Evolutionary conservation across 1,140 invertebrate genomes (phyloP), one percentile per base, ranked within the genome.

Genomic region (Cydia amplana): DNA sequence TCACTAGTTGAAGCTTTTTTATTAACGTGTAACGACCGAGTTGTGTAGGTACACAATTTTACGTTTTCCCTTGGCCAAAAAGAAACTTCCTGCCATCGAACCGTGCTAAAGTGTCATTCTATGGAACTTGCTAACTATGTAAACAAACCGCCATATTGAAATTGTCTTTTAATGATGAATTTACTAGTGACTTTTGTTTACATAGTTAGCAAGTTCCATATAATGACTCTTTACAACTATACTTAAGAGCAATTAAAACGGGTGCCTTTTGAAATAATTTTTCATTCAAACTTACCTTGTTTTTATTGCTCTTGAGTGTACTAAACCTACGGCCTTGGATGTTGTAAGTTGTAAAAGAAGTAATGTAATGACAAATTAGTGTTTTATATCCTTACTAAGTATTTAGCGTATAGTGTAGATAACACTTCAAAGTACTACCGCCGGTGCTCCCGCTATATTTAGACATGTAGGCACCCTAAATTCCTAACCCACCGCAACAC

Each of bases 401-500:
- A 60, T 20, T 60, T 70, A 70, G 65, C 28, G 65, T 70, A n/a
- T n/a, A 70, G 65, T 10, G 10, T 70, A 32, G 65, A 70, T 70
- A 70, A 36, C 28, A 70, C 16, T 70, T 70, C n/a, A 40, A 43
- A 43, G 28, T 18, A 70, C 3, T 67, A 64, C 25, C 63, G 25
- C 64, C 64, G 64, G 64, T n/a, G 28, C 32, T 36, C 32, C n/a
- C 18, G 32, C 16, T 70, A 70, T 36, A 40, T 40, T 70, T 70
- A 70, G 28, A 70, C 28, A 36, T 36, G 65, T 70, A 70, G 65
- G 65, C 65, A 70, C 65, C 32, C 65, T 36, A 70, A 70, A 70
- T 70, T 70, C 65, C 65, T 70, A 70, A 70, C 65, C 73, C 70
- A 79, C 74, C 73, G 60, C 43, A 14, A 60, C 40, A 73, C 51